Base-by-base conservation (phyloP, 2,888 invertebrate genomes). In the Poecilobothrus nobilitatus region DNA sequence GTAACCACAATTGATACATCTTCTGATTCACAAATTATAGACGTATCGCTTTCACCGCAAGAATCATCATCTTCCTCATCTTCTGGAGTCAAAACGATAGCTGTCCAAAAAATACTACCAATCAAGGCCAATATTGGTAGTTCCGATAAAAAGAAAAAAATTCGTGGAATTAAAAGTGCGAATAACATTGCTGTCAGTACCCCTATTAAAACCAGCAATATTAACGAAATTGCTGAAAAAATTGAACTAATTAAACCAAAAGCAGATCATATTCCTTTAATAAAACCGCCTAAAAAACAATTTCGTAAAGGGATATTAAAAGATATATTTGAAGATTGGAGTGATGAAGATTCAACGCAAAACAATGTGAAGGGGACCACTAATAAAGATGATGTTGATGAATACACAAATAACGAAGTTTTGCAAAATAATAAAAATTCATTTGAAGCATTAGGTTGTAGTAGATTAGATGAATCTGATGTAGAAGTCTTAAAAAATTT, bases 371-470 rank as follows among this genome's bases (percentile, higher is more conserved):
- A 53, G 18, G 18, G 2, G 2, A n/a, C 6, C 6, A 2, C 53
- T 53, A 53, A 53, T 18, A 53, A n/a, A 53, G 53, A 53, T 53
- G n/a, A 18, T 6, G 6, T 18, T 6, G 15, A 18, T 53, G 15
- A 53, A 18, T 9, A 1, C 2, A 8, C 53, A 6, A 15, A 12
- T 18, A 53, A 53, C 2, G 53, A 53, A 18, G 18, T 2, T 53
- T 22, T 21, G 1, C 7, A 12, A 33, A 27, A 20, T 18, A 27
- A 18, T 27, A 12, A 63, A 15, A 63, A 63, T 27, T 27, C 18
- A 9, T 5, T 10, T 63, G 15, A 62, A 63, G 21, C 63, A 10
- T 68, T 21, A 66, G 66, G 65, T 53, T 44, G 61, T 37, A 63
- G 33, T 37, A 62, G 65, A 68, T 8, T 22, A 41, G n/a, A 41